These are phyloP conservation scores for Torymus texanus DNA, from an alignment of 2,888 invertebrate species.

Conservation along the genomic window DNA sequence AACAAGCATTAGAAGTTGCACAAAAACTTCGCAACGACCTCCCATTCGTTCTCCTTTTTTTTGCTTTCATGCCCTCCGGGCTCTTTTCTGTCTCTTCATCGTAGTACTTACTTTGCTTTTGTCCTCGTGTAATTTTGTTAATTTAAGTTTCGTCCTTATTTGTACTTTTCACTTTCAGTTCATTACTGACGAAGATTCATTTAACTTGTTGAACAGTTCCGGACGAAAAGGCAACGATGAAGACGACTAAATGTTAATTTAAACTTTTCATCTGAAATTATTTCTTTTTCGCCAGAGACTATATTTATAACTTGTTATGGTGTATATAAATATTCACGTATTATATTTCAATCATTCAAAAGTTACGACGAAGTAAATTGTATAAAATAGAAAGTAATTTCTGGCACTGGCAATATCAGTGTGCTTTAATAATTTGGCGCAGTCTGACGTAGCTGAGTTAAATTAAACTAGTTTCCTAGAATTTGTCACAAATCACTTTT, in stretches of 20 bases:
- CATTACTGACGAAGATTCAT: slow-evolving; percentile 1
- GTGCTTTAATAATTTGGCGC: too few relatives aligned
- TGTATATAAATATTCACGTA: too few relatives aligned
- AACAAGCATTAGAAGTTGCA: neutral
- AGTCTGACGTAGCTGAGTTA: too few relatives aligned
- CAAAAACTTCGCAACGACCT: neutral
- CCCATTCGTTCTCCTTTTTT: neutral
- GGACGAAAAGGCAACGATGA: neutral
- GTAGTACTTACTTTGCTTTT: neutral
- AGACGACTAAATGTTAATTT: too few relatives aligned
- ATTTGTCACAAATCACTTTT: too few relatives aligned
- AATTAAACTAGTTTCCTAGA: too few relatives aligned
- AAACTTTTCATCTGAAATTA: too few relatives aligned
- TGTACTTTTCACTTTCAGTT: slow-evolving; percentile 8
- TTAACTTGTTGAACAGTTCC: slow-evolving; percentile 25
- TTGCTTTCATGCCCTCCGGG: neutral
- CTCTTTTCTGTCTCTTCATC: neutral
- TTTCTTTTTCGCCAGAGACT: too few relatives aligned
- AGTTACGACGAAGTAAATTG: too few relatives aligned
- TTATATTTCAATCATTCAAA: too few relatives aligned
- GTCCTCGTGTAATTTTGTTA: slow-evolving; percentile 20
- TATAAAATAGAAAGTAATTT: neutral
- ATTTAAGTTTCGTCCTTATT: slow-evolving; percentile 14
- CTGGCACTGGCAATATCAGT: too few relatives aligned
- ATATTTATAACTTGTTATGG: too few relatives aligned